Evolutionary conservation across 2,888 invertebrate genomes (phyloP).

Genomic region (Tetragonisca angustula): DNA sequence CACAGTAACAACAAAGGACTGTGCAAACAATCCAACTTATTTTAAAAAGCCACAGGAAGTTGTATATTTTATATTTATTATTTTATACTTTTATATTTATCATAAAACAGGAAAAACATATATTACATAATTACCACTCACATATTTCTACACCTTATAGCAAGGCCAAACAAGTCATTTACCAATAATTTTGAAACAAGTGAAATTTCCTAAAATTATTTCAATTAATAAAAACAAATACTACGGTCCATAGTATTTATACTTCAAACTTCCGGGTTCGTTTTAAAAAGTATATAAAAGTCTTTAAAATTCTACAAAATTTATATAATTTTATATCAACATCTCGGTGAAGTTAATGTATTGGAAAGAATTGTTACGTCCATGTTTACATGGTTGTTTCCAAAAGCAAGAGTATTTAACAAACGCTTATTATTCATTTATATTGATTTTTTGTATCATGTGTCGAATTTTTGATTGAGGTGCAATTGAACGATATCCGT

Average conservation of each 20-base stretch:
- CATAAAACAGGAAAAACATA: neutral
- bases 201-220: neutral
- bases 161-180: neutral
- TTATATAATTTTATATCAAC: neutral
- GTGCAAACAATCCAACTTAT: neutral
- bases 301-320: neutral
- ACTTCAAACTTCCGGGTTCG: neutral
- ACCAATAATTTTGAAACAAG: neutral
- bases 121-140: neutral
- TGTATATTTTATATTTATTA: too few species aligned
- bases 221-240: neutral
- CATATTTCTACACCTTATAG: neutral
- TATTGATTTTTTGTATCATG: constrained; percentile 7
- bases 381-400: constrained; percentile 50
- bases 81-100: neutral
- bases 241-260: neutral
- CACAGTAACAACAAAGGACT: neutral
- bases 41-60: neutral
- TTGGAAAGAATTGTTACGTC: constrained; percentile 5
- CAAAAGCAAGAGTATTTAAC: constrained; percentile 40
- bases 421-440: constrained; percentile 16
- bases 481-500: constrained; percentile 45
- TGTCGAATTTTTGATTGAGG: constrained; percentile 16
- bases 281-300: neutral
- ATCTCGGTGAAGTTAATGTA: neutral